These are phyloP conservation scores for Platycnemis pennipes DNA, from an alignment of 2,888 invertebrate species.

Conservation along the genomic window DNA sequence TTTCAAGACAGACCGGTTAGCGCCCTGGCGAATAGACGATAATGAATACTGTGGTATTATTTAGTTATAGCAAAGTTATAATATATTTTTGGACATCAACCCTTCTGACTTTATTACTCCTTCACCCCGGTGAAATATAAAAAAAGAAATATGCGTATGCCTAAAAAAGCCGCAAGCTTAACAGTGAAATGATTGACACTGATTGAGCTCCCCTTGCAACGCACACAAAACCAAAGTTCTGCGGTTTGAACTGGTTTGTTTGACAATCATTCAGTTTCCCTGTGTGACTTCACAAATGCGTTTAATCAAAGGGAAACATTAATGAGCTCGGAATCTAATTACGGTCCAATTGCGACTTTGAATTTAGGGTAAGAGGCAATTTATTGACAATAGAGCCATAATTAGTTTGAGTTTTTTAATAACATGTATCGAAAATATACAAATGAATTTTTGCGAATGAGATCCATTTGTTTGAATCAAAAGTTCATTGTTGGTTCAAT, in stretches of 20 bases:
- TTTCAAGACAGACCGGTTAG: too few species aligned
- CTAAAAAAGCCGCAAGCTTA: background rate
- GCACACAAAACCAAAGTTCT: background rate
- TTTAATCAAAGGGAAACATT: constrained; percentile 17
- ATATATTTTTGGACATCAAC: background rate
- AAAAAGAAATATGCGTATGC: background rate
- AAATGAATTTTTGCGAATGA: background rate
- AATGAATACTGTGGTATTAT: too few species aligned
- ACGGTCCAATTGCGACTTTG: background rate
- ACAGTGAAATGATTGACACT: constrained; percentile 47
- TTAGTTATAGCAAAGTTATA: too few species aligned
- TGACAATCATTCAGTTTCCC: background rate
- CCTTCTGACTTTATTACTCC: background rate
- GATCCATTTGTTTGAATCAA: background rate
- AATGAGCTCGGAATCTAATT: background rate
- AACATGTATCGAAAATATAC: background rate
- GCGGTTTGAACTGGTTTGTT: constrained; percentile 3
- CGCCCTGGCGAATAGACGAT: too few species aligned
- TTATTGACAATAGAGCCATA: background rate
- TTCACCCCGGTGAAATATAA: background rate
- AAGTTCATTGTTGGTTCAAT: background rate
- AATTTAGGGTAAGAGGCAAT: background rate
- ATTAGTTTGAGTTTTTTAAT: background rate
- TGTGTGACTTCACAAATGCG: background rate
- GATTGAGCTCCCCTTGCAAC: background rate